A percentile compares a stretch with the other conserved stretches of the same genome.
phyloP scores from a whole-genome alignment of 1,140 invertebrate genomes.

The Caenorhabditis briggsae region DNA sequence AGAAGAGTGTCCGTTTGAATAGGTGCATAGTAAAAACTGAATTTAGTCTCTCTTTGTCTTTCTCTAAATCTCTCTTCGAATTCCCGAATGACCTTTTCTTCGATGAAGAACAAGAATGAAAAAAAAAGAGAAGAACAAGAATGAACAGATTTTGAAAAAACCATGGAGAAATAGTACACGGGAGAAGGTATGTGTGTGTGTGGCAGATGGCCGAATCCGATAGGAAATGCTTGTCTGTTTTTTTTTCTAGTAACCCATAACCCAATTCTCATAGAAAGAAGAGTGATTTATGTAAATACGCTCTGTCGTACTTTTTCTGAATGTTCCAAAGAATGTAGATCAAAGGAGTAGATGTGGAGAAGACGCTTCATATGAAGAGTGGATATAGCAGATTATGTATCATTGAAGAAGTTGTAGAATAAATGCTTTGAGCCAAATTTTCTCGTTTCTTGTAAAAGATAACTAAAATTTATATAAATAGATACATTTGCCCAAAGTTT shows the following conservation, averaged over 20 bases:
- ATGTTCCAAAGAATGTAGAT: too few species aligned
- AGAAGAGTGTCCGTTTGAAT: too few species aligned
- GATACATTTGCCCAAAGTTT: too few species aligned
- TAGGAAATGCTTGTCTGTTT: not conserved
- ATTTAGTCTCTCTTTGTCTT: constrained; percentile 1
- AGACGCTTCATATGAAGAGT: too few species aligned
- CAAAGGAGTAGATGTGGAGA: too few species aligned
- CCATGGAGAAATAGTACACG: constrained; percentile 3
- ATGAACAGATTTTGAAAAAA: too few species aligned
- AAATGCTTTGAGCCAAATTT: too few species aligned
- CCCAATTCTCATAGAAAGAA: not conserved
- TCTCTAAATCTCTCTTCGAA: not conserved
- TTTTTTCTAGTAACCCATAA: not conserved
- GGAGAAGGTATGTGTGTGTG: not conserved
- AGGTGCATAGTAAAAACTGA: not conserved
- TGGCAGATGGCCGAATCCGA: constrained; percentile 47
- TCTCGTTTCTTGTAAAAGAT: too few species aligned
- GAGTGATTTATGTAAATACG: not conserved
- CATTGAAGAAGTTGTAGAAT: too few species aligned
- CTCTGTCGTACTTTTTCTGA: too few species aligned
- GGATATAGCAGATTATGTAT: too few species aligned
- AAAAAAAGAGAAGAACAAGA: not conserved
- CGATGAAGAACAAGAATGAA: not conserved
- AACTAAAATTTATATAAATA: too few species aligned
- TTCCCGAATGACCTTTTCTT: constrained; percentile 40